Evolutionary conservation across 2,888 invertebrate species (phyloP), one percentile per base, ranked within the genome.

Genomic region (Hecatera dysodea): DNA sequence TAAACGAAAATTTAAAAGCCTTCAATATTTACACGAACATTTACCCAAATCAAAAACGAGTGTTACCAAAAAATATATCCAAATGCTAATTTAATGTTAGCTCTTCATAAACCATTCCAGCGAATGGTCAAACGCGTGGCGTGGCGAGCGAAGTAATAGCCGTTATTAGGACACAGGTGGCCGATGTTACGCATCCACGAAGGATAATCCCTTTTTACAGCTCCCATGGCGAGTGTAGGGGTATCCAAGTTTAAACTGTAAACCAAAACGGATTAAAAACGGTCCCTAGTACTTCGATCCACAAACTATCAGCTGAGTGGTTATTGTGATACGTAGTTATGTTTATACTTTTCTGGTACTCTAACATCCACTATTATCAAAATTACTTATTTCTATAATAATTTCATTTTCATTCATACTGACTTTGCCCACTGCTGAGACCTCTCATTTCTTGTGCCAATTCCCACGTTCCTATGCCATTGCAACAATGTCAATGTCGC

Each of bases 161-260:
- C 0, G 67, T 57, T 81, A 66, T 81, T 67, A 64, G 50, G 50
- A 29, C 67, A 64, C 78, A 79, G 78, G 78, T 79, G 78, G 52
- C 39, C 56, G 42, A 24, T 64, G 65, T 48, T 55, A 64, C 52
- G 66, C 61, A 53, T 69, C 22, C 63, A 44, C 59, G 53, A 61
- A 52, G 77, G 48, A 61, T 79, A 81, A 81, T 79, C 81, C 64
- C 67, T 81, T 81, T 81, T 81, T 77, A 79, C 53, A 44, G 44
- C 67, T 27, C 81, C 56, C 81, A 52, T 64, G 19, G 67, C 33
- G 64, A 53, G 19, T 33, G 29, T 70, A 24, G 42, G 52, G 69
- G 55, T 78, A 69, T 62, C 57, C 46, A 48, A 71, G 52, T 71
- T 55, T 75, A 63, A 76, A 76, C 65, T 75, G 63, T 76, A 63